Evolutionary conservation across 1,140 invertebrate genomes (phyloP), one percentile per base, ranked within the genome.

Genomic region (Zaprionus tsacasi): DNA sequence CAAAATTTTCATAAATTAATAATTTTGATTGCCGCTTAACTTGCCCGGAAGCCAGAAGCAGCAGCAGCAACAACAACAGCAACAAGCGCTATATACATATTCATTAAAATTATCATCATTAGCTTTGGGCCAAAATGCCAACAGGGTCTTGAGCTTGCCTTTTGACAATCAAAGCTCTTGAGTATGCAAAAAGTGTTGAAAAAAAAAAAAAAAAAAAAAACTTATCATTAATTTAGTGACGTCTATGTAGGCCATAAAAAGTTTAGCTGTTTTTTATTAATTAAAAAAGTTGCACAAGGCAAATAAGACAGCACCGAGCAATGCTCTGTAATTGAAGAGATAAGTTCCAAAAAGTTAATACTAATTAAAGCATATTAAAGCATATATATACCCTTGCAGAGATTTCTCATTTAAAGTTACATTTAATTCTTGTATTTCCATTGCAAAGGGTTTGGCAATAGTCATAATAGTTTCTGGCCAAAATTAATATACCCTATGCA

Each of bases 41-140:
- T 55, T 21, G 25, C 10, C 40, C n/a, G 40, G 40, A 45, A 15
- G 15, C 40, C 36, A 48, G 8, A 58, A 0, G 38, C 11, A 17
- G 21, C 54, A 48, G 8, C 54, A 0, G 38, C 11, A 17, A 15
- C 54, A 76, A 63, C 56, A 60, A 30, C 45, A 30, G 5, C 15
- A 45, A 12, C 38, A 43, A 50, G 70, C 70, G n/a, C 70, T 64
- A 21, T 21, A 21, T 21, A 21, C 21, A 21, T 30, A 79, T 70
- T 72, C 66, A 64, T 70, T 65, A 83, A 80, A 70, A 70, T 79
- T 76, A 77, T 80, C 59, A 73, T 82, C 72, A 70, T 82, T 82
- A 72, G 73, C 71, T 69, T 13, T 27, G 59, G 33, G 68, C 21
- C 17, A n/a, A 4, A 56, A 40, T 10, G 10, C 33, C 17, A 25